These are phyloP conservation scores for Ornithoptera priamus DNA, from an alignment of 2,888 invertebrate species.

Conservation along the genomic window DNA sequence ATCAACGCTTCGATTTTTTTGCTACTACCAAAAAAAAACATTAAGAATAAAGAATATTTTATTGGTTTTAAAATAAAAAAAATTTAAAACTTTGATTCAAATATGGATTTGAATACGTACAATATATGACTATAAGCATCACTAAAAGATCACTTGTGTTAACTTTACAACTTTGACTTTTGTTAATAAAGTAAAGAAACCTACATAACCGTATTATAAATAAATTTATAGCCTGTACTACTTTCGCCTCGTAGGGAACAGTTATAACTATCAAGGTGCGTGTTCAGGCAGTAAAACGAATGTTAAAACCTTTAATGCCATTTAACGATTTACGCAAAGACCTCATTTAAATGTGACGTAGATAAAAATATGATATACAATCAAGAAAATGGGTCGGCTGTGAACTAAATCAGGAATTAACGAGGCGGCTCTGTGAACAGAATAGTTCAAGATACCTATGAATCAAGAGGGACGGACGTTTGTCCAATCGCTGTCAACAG, in stretches of 20 bases:
- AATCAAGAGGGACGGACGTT: conserved; percentile 12
- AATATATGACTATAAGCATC: too few relatives aligned
- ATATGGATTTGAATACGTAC: too few relatives aligned
- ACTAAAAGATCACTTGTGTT: too few relatives aligned
- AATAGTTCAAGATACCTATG: conserved; percentile 17
- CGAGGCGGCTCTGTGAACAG: conserved; percentile 38
- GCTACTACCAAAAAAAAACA: too few relatives aligned
- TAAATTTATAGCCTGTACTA: not conserved
- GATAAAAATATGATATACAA: conserved; percentile 45
- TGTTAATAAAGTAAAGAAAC: not conserved
- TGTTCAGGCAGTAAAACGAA: conserved; percentile 34
- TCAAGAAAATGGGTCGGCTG: conserved; percentile 56
- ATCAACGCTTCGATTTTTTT: too few relatives aligned
- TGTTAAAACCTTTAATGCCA: conserved; percentile 40
- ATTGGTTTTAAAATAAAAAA: too few relatives aligned
- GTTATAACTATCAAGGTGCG: conserved; percentile 21
- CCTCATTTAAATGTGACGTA: conserved; percentile 40
- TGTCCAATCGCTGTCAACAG: conserved; percentile 13
- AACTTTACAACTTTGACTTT: not conserved
- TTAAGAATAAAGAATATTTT: too few relatives aligned
- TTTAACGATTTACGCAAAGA: conserved; percentile 41
- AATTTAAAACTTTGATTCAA: too few relatives aligned
- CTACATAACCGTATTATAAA: not conserved
- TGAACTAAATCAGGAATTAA: conserved; percentile 47
- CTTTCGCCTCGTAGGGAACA: not conserved